Percentiles rank a stretch among this genome's conserved stretches.
These are phyloP conservation scores for Megaceryle torquata DNA, from an alignment of 2,113 vertebrate species.

Conservation along the genomic window DNA sequence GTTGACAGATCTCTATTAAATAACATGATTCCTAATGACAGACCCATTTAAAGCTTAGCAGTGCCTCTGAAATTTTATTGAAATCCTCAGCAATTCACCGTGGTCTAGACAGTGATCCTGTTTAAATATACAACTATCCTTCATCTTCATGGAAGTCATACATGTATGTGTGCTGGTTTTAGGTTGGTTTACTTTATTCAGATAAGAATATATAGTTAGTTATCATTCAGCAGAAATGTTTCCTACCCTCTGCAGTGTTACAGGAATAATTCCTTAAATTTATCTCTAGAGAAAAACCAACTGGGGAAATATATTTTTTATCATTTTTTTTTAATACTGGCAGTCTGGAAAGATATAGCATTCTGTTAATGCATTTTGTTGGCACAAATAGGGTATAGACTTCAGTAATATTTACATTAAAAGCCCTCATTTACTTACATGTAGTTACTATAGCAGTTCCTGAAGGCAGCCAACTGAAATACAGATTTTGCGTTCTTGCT, in stretches of 20 bases:
- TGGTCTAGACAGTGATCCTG: not conserved
- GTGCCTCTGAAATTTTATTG: not conserved
- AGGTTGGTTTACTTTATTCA: not conserved
- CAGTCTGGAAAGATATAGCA: conserved; percentile 14
- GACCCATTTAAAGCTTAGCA: not conserved
- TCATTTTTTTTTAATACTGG: not conserved
- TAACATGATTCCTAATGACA: not conserved
- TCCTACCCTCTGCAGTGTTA: not conserved
- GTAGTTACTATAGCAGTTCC: not conserved
- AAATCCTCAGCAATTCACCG: not conserved
- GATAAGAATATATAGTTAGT: not conserved
- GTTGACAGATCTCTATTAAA: not conserved
- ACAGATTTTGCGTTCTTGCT: not conserved
- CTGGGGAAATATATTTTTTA: not conserved
- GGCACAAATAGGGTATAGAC: not conserved
- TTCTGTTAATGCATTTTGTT: not conserved
- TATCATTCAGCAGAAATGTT: not conserved
- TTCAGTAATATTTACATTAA: conserved; percentile 6
- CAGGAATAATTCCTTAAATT: not conserved
- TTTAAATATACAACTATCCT: not conserved
- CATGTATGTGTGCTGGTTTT: not conserved
- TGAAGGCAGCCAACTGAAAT: not conserved
- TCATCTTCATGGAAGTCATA: not conserved
- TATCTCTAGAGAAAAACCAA: conserved; percentile 12
- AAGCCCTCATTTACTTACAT: not conserved